phyloP scores from a whole-genome alignment of 1,140 invertebrate genomes.

The Penaeus vannamei region DNA sequence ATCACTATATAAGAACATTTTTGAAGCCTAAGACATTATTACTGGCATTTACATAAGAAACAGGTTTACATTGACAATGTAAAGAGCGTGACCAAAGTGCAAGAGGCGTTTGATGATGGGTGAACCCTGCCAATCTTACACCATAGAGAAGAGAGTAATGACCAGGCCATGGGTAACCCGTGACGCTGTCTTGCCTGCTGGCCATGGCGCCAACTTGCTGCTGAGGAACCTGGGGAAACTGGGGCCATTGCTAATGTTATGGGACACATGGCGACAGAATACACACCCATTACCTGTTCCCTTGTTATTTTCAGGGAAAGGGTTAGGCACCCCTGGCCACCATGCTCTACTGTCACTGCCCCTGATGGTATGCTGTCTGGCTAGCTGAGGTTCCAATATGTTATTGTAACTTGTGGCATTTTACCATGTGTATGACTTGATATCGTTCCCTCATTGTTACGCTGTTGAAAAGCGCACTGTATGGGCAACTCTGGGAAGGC shows the following conservation, averaged over 20 bases:
- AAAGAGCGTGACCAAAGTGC: conserved; percentile 3
- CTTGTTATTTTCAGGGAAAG: background rate
- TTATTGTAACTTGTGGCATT: conserved; percentile 56
- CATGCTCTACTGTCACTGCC: conserved; percentile 48
- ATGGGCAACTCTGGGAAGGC: conserved; percentile 59
- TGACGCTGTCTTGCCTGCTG: conserved; percentile 50
- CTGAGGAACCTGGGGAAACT: conserved; percentile 65
- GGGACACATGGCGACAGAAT: conserved; percentile 65
- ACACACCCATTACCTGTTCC: conserved; percentile 4
- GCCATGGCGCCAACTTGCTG: conserved; percentile 56
- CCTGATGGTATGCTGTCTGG: conserved; percentile 41
- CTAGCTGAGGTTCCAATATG: conserved; percentile 42
- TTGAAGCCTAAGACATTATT: conserved; percentile 42
- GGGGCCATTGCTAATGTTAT: conserved; percentile 53
- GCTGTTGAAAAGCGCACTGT: conserved; percentile 58
- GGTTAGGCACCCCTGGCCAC: conserved; percentile 13
- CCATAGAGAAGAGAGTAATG: conserved; percentile 21
- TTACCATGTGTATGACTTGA: conserved; percentile 61
- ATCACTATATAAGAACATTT: conserved; percentile 40
- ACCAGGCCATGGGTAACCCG: conserved; percentile 36
- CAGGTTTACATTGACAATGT: conserved; percentile 29
- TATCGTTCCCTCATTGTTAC: conserved; percentile 61
- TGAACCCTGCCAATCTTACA: background rate
- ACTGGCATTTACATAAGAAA: conserved; percentile 30
- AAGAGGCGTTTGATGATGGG: no score